A percentile compares a stretch with the other conserved stretches of the same genome.
Conservation (phyloP, 1,140 invertebrate genomes). For the Pseudachorutes palmiensis region DNA sequence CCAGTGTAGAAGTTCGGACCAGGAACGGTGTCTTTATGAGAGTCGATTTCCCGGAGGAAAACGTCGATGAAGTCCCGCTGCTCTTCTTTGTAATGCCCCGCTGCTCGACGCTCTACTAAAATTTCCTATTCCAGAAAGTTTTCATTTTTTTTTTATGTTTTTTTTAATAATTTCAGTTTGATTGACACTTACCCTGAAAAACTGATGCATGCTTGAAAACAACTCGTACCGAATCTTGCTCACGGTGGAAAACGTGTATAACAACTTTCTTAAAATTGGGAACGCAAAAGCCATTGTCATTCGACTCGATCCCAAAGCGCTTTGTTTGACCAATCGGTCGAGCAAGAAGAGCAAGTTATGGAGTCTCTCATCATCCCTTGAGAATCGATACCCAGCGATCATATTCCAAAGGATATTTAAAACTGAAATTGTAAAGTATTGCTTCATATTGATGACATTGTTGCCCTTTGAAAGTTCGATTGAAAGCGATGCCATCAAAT, state of each 20-base stretch:
- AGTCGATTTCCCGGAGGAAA: constrained; percentile 42
- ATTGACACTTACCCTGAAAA: constrained; percentile 13
- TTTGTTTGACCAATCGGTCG: constrained; percentile 14
- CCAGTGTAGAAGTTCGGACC: constrained; percentile 17
- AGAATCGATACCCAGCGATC: constrained; percentile 16
- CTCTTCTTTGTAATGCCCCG: constrained; percentile 37
- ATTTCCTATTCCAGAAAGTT: constrained; percentile 21
- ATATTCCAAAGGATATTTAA: constrained; percentile 25
- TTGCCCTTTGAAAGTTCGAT: background rate
- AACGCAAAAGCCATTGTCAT: background rate
- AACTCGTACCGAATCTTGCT: constrained; percentile 8
- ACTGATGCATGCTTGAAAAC: background rate
- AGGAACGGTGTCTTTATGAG: background rate
- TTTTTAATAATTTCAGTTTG: constrained; percentile 3
- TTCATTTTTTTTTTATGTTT: background rate
- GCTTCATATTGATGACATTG: background rate
- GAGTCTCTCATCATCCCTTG: constrained; percentile 20
- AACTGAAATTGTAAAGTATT: constrained; percentile 21
- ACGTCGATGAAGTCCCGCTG: constrained; percentile 46
- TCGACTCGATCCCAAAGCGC: background rate
- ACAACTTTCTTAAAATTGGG: background rate
- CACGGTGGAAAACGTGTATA: background rate
- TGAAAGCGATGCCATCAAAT: constrained; percentile 33
- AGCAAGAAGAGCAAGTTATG: constrained; percentile 18
- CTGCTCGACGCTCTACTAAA: constrained; percentile 18